Base-by-base conservation (phyloP, 2,888 invertebrate genomes). In the Acleris holmiana region DNA sequence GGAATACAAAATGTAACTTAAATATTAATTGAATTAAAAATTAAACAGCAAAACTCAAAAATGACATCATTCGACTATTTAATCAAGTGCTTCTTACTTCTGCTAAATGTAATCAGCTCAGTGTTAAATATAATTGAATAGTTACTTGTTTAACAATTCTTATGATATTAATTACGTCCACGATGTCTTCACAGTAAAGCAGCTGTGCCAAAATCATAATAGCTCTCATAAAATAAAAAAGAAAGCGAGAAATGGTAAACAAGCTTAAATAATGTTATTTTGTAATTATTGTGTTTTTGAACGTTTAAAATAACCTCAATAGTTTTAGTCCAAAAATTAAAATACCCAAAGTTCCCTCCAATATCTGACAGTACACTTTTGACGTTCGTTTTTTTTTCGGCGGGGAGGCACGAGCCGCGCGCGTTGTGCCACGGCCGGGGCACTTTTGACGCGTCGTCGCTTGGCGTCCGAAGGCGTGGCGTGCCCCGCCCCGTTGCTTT, bases 401-500 rank as follows among this genome's bases (percentile, higher is more conserved):
- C 71, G 69, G 73, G 68, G 68, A 69, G 69, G 73, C 75, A 73
- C 72, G 76, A 75, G 72, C 74, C 88, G 85, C 86, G 85, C 84
- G 83, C 84, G 77, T 78, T 77, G 75, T 73, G 84, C 85, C 83
- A 76, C 84, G 78, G 82, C 76, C 82, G 79, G 80, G 74, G 83
- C 85, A 91, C 91, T 90, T 91, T 91, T 91, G 91, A 91, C 90
- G 84, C 85, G 85, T 75, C 79, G 78, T 71, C 76, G 73, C 77
- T 76, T 78, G 79, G 78, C 78, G 78, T 80, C 67, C 66, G 85
- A 78, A 85, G 90, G 90, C 89, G 91, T 82, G 89, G 89, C 86
- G 70, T 35, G 79, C 89, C 75, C 90, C 91, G 91, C 91, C 91
- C 89, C 89, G 78, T 88, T 89, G 91, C 91, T 89, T 88, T 88